Evolutionary conservation across 2,888 invertebrate species (phyloP).

Genomic region (Volucella inanis): DNA sequence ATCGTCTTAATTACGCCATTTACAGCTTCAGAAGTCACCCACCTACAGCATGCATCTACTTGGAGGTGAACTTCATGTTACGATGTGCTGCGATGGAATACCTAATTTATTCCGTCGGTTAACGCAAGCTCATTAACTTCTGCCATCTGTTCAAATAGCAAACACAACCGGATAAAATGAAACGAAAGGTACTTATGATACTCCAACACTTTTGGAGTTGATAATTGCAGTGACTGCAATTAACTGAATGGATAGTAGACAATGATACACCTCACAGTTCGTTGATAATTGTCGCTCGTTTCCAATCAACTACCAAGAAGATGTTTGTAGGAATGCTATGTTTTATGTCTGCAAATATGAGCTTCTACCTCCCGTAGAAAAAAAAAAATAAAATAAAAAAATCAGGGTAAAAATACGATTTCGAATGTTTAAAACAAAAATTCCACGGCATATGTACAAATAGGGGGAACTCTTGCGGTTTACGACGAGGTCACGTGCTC

Average conservation of each 20-base stretch:
- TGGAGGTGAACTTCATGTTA: constrained; percentile 31
- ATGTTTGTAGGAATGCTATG: too few relatives aligned
- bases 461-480: too few relatives aligned
- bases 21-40: constrained; percentile 46
- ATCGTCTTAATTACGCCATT: constrained; percentile 47
- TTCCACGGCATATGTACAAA: too few relatives aligned
- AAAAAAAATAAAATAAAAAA: too few relatives aligned
- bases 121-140: constrained; percentile 29
- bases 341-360: too few relatives aligned
- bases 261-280: constrained; percentile 45
- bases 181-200: constrained; percentile 47
- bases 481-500: too few relatives aligned
- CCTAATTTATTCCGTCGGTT: constrained; percentile 51
- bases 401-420: too few relatives aligned
- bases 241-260: constrained; percentile 34
- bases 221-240: constrained; percentile 56
- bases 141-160: constrained; percentile 3
- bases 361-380: too few relatives aligned
- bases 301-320: too few relatives aligned
- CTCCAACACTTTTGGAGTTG: constrained; percentile 47
- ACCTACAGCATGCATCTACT: constrained; percentile 17
- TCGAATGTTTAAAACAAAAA: too few relatives aligned
- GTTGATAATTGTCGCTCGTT: not conserved
- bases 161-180: constrained; percentile 57
- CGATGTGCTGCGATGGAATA: constrained; percentile 47